Evolutionary conservation across 2,797 vertebrate species (phyloP).

Genomic region (Fistularia tabacaria): DNA sequence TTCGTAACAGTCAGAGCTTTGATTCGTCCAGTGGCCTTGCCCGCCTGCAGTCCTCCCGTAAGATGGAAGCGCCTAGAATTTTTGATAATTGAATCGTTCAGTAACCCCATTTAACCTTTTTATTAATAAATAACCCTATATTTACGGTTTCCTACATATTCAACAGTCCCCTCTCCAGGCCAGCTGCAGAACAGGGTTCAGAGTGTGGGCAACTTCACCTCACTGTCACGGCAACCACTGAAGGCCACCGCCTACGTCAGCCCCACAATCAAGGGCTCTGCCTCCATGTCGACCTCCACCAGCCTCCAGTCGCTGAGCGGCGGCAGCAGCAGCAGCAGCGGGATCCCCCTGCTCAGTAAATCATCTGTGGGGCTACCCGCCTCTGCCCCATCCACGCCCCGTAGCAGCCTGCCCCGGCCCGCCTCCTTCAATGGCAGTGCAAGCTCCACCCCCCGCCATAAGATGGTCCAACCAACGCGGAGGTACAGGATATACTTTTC

Average conservation of each 20-base stretch:
- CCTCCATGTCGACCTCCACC: conserved; percentile 62
- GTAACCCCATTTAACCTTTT: neutral
- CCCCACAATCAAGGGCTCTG: conserved; percentile 83
- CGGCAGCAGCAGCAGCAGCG: conserved; percentile 35
- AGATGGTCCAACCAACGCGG: conserved; percentile 82
- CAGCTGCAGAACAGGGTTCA: conserved; percentile 87
- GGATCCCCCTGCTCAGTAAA: conserved; percentile 86
- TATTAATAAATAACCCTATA: neutral
- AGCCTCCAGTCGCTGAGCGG: conserved; percentile 73
- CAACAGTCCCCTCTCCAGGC: conserved; percentile 81
- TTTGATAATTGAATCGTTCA: neutral
- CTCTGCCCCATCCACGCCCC: conserved; percentile 56
- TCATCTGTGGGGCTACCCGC: conserved; percentile 9
- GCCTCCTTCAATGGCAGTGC: conserved; percentile 72
- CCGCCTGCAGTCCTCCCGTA: conserved; percentile 85
- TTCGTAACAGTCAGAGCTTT: conserved; percentile 91
- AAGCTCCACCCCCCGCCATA: conserved; percentile 82
- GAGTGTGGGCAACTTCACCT: conserved; percentile 84
- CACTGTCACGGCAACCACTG: conserved; percentile 77
- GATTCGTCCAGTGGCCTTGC: conserved; percentile 83
- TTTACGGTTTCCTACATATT: neutral
- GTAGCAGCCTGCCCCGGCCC: conserved; percentile 85
- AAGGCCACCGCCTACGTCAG: conserved; percentile 95
- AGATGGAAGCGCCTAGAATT: neutral
- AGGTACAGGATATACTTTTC: conserved; percentile 67